phyloP scores from a whole-genome alignment of 2,797 vertebrate genomes.

The Semotilus atromaculatus region DNA sequence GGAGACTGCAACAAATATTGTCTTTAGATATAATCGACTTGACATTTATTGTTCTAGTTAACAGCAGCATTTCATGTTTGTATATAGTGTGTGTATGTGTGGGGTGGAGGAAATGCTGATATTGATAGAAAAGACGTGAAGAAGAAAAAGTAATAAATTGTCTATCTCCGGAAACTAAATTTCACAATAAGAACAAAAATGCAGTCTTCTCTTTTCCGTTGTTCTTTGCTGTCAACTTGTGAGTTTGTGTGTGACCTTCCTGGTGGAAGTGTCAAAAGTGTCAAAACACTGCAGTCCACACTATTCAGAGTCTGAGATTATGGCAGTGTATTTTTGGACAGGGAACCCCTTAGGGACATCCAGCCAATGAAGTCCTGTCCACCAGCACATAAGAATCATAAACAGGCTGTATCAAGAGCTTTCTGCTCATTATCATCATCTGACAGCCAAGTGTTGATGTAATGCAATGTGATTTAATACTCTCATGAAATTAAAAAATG shows the following conservation, averaged over 20 bases:
- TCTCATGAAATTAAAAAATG: constrained; percentile 62
- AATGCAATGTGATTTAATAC: constrained; percentile 71
- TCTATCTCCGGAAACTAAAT: not conserved
- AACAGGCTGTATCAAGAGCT: constrained; percentile 64
- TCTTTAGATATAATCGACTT: not conserved
- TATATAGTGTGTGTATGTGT: not conserved
- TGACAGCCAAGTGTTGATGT: constrained; percentile 69
- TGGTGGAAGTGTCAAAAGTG: constrained; percentile 61
- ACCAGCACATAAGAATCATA: constrained; percentile 62
- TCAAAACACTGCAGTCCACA: constrained; percentile 55
- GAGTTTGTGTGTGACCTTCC: constrained; percentile 58
- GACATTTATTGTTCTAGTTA: not conserved
- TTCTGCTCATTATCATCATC: constrained; percentile 48
- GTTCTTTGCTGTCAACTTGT: constrained; percentile 17
- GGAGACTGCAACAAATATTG: not conserved
- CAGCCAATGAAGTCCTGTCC: constrained; percentile 63
- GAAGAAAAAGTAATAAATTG: not conserved
- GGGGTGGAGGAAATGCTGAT: not conserved
- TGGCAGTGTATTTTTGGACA: constrained; percentile 63
- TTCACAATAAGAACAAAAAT: constrained; percentile 1
- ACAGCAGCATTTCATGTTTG: not conserved
- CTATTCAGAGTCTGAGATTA: constrained; percentile 54
- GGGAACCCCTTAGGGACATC: constrained; percentile 54
- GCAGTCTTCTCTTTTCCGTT: not conserved
- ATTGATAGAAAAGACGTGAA: not conserved